Evolutionary conservation across 1,140 invertebrate species (phyloP).

Genomic region (Saccostrea cuccullata): DNA sequence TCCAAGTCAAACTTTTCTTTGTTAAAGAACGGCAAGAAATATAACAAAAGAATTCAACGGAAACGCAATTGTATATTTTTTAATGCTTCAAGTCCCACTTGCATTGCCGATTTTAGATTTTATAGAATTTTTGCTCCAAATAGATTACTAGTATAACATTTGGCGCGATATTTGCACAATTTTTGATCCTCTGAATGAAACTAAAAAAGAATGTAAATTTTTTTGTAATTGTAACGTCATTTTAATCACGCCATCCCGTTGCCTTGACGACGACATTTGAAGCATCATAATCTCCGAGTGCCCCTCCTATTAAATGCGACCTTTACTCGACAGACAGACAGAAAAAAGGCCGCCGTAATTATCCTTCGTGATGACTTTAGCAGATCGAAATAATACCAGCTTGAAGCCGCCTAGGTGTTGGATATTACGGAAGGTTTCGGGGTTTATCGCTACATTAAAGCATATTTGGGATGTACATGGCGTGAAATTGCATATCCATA

Average conservation of each 20-base stretch:
- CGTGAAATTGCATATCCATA: conserved; percentile 20
- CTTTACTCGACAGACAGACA: background rate
- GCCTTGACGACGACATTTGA: conserved; percentile 7
- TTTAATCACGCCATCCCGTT: background rate
- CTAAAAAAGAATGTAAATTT: too few relatives aligned
- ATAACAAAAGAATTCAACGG: too few relatives aligned
- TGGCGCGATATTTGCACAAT: too few relatives aligned
- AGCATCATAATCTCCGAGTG: background rate
- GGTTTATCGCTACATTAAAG: conserved; percentile 32
- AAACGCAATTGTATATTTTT: too few relatives aligned
- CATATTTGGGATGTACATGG: conserved; percentile 20
- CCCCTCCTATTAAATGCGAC: background rate
- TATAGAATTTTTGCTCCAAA: too few relatives aligned
- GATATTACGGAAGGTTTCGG: conserved; percentile 26
- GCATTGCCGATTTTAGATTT: too few relatives aligned
- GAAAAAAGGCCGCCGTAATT: background rate
- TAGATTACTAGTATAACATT: too few relatives aligned
- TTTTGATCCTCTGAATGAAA: too few relatives aligned
- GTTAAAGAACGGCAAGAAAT: too few relatives aligned
- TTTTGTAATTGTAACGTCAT: too few relatives aligned
- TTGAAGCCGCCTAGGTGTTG: background rate
- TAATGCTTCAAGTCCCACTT: too few relatives aligned
- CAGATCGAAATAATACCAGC: conserved; percentile 17
- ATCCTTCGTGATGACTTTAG: background rate
- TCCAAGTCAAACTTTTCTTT: too few relatives aligned